These are phyloP conservation scores for Neodon shergylaensis DNA, from an alignment of 2,113 vertebrate species.

Conservation along the genomic window DNA sequence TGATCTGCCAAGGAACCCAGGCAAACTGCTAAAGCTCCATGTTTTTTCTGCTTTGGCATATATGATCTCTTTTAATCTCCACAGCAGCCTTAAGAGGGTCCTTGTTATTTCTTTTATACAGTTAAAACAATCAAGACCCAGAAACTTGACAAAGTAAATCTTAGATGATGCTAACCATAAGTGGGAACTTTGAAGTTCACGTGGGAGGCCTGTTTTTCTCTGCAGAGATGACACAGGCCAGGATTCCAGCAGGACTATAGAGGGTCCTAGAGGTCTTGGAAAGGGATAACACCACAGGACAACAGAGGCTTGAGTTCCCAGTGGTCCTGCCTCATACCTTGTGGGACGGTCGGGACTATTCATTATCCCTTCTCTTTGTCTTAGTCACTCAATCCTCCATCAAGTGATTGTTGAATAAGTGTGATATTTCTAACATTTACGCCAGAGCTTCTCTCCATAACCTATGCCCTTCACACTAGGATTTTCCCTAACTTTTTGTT, in stretches of 20 bases:
- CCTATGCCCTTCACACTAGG: neutral
- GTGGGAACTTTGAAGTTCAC: neutral
- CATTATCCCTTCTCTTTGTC: neutral
- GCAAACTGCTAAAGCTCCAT: neutral
- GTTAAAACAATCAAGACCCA: slow-evolving; percentile 8
- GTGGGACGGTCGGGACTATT: neutral
- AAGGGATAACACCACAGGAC: neutral
- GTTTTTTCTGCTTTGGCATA: neutral
- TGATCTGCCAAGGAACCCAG: neutral
- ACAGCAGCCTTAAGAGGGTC: neutral
- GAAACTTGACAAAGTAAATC: slow-evolving; percentile 3
- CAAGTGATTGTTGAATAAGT: neutral
- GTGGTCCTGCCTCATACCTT: neutral
- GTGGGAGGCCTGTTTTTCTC: neutral
- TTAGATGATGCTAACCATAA: neutral
- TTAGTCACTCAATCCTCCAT: neutral
- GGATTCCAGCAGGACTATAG: neutral
- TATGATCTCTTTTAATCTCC: neutral
- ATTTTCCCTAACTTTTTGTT: neutral
- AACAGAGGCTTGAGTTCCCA: neutral
- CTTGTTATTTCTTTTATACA: neutral
- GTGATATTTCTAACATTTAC: neutral
- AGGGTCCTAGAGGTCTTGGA: neutral
- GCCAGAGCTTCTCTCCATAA: neutral
- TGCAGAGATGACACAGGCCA: neutral